phyloP scores from a whole-genome alignment of 2,113 vertebrate species.

The Agapornis roseicollis region DNA sequence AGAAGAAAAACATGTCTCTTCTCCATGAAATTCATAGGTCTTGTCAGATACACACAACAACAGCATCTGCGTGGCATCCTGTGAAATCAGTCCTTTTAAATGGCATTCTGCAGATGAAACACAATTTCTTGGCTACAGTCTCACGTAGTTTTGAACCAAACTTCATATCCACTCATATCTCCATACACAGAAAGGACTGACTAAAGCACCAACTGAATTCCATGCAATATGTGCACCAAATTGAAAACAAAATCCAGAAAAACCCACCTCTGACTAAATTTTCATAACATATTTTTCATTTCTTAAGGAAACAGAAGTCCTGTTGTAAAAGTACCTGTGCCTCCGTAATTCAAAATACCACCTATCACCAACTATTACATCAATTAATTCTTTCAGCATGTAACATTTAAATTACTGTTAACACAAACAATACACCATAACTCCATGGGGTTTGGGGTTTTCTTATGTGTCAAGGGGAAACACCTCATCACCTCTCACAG shows the following conservation, averaged over 20 bases:
- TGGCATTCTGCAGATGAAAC: constrained; percentile 40
- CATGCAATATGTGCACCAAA: background rate
- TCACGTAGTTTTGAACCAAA: background rate
- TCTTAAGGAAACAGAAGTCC: background rate
- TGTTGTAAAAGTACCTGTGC: background rate
- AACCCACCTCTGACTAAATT: background rate
- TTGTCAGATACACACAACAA: constrained; percentile 29
- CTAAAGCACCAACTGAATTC: background rate
- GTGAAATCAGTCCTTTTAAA: constrained; percentile 47
- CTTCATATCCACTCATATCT: background rate
- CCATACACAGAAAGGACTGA: background rate
- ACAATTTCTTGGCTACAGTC: constrained; percentile 24
- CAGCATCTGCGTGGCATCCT: constrained; percentile 52
- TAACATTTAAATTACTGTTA: background rate
- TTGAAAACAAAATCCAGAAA: background rate
- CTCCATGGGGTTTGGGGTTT: background rate
- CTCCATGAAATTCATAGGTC: constrained; percentile 12
- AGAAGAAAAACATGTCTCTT: constrained; percentile 26
- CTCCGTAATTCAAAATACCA: background rate
- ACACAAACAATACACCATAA: accelerated
- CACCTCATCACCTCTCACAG: background rate
- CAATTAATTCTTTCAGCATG: background rate
- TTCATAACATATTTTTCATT: background rate
- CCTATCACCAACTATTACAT: background rate
- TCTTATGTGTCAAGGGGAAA: background rate